Evolutionary conservation across 2,113 vertebrate genomes (phyloP), one percentile per base, ranked within the genome.

Genomic region (Caracal caracal): DNA sequence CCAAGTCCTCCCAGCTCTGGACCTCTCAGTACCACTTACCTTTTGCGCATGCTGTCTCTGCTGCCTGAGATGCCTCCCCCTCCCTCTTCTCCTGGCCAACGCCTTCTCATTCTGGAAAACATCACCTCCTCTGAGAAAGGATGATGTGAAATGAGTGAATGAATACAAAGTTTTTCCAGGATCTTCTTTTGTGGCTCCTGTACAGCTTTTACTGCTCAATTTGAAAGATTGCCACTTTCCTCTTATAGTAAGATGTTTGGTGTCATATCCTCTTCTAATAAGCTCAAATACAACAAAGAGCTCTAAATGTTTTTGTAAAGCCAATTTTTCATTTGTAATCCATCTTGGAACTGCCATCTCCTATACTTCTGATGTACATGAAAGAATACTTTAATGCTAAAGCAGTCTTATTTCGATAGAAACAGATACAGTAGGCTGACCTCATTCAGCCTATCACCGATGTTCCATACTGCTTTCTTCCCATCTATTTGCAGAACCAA

Each of bases 231-330:
- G 43, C 11, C 4, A 30, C 40, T 75, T n/a, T 90, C 9, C 78
- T 94, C 28, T 84, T 61, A 68, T 13, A 93, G 47, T 49, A 80
- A 78, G 17, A n/a, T 80, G 43, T 93, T 93, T 81, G 51, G n/a
- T 63, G 12, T 53, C 78, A 59, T 88, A 70, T 3, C 30, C 30
- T 95, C n/a, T 84, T 56, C n/a, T 85, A 66, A 56, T 90, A 96
- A 51, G 10, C 40, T 92, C 88, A 92, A 78, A 56, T 71, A 90
- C 0, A 68, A 47, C 12, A 82, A 93, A 73, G 30, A 91, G 11
- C 56, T 43, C 85, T 16, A 81, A 13, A 37, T 87, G 26, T 33
- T 87, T 84, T 83, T 81, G 94, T 88, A 53, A 89, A 89, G 47
- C 10, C 15, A 33, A 16, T 66, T 35, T 91, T 82, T 88, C 4